These are phyloP conservation scores for Gastrophysa polygoni DNA, from an alignment of 2,888 invertebrate genomes.

Conservation along the genomic window DNA sequence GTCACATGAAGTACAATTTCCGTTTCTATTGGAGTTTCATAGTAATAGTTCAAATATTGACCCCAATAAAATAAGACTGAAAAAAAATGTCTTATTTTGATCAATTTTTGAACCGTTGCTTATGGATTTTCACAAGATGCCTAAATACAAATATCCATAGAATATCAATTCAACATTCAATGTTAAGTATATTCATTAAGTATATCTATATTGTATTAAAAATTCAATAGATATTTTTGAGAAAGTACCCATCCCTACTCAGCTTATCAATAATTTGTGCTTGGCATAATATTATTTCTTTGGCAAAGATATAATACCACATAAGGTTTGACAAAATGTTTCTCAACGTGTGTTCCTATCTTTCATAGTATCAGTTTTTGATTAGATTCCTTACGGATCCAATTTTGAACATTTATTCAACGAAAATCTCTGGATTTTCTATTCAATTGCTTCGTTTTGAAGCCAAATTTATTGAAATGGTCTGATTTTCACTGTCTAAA, in stretches of 20 bases:
- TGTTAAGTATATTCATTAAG: not conserved
- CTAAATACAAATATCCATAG: not conserved
- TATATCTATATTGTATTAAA: not conserved
- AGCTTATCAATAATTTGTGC: slow-evolving; percentile 56
- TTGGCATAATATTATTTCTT: slow-evolving; percentile 40
- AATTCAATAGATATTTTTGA: not conserved
- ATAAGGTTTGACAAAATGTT: slow-evolving; percentile 12
- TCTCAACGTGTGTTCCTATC: not conserved
- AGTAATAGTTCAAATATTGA: slow-evolving; percentile 52
- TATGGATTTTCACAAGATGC: not conserved
- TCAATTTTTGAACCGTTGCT: slow-evolving; percentile 47
- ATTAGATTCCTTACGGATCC: too few relatives aligned
- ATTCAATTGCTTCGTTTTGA: too few relatives aligned
- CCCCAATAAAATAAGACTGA: slow-evolving; percentile 56
- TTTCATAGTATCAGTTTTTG: too few relatives aligned
- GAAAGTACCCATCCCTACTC: slow-evolving; percentile 45
- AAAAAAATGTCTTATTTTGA: slow-evolving; percentile 53
- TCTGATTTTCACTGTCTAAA: too few relatives aligned
- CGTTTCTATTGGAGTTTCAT: not conserved
- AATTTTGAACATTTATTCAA: too few relatives aligned
- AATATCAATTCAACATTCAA: too few relatives aligned
- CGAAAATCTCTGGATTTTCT: too few relatives aligned
- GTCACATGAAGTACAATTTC: too few relatives aligned
- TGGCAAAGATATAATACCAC: slow-evolving; percentile 36
- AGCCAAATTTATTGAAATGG: too few relatives aligned